phyloP scores from a whole-genome alignment of 2,888 invertebrate genomes.

The Lasioglossum pauxillum region DNA sequence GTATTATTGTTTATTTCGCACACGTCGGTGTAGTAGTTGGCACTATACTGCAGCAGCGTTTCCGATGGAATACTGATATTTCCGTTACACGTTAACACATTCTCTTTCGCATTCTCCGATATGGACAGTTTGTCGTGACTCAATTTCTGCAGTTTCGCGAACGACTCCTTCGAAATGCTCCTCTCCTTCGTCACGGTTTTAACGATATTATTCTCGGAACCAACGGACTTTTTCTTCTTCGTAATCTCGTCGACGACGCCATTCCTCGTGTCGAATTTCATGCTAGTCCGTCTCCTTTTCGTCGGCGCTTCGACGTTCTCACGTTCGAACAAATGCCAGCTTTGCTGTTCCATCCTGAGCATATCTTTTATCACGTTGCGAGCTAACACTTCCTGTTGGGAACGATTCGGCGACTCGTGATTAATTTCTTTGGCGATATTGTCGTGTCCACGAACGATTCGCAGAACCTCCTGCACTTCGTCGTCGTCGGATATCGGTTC shows the following conservation, averaged over 20 bases:
- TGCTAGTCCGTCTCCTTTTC: neutral
- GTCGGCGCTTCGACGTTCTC: fast-evolving
- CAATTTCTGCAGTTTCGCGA: neutral
- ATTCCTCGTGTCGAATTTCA: neutral
- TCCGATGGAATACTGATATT: conserved; percentile 21
- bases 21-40: conserved; percentile 23
- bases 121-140: neutral
- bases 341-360: conserved; percentile 20
- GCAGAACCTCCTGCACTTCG: conserved; percentile 60
- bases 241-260: neutral
- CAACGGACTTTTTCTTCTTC: neutral
- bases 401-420: conserved; percentile 69
- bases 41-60: conserved; percentile 33
- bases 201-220: neutral
- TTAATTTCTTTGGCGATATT: conserved; percentile 35
- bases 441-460: conserved; percentile 41
- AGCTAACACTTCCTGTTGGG: conserved; percentile 59
- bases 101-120: conserved; percentile 42
- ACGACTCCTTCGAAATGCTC: neutral
- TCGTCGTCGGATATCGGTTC: conserved; percentile 39
- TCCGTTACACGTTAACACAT: conserved; percentile 16
- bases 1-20: conserved; percentile 52
- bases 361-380: conserved; percentile 52
- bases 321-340: conserved; percentile 24
- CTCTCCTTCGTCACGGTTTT: neutral